These are phyloP conservation scores for Biston betularia DNA, from an alignment of 2,888 invertebrate genomes.

Conservation along the genomic window DNA sequence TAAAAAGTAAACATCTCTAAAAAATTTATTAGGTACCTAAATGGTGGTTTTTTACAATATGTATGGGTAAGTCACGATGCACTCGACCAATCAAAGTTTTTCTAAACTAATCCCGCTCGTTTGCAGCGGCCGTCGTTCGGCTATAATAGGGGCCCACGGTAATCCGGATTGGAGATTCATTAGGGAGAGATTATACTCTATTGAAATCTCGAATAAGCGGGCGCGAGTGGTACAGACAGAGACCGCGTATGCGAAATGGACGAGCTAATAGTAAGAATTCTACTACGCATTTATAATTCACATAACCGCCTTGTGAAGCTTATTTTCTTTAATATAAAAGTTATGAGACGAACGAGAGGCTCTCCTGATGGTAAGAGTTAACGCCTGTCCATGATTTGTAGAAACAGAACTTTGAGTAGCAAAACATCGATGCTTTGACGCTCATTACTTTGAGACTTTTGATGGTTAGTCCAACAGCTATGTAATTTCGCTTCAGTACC, in stretches of 20 bases:
- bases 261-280: not conserved
- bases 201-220: constrained; percentile 84
- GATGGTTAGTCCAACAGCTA: no score
- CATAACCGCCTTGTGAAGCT: no score
- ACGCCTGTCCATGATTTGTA: no score
- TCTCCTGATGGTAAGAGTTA: no score
- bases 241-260: constrained; percentile 38
- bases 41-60: constrained; percentile 4
- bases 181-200: constrained; percentile 86
- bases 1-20: no score
- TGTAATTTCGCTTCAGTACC: no score
- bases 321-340: no score
- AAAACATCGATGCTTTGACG: no score
- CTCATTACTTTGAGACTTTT: no score
- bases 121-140: constrained; percentile 71
- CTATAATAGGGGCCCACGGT: constrained; percentile 76
- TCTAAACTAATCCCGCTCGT: constrained; percentile 74
- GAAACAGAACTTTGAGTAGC: no score
- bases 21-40: not conserved
- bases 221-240: constrained; percentile 59
- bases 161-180: constrained; percentile 87
- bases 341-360: no score
- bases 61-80: constrained; percentile 51
- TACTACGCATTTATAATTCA: not conserved
- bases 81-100: constrained; percentile 77